Percentiles rank a stretch among this genome's conserved stretches.
Evolutionary conservation across 1,140 invertebrate species (phyloP).

Genomic region (Pseudoatta argentina): DNA sequence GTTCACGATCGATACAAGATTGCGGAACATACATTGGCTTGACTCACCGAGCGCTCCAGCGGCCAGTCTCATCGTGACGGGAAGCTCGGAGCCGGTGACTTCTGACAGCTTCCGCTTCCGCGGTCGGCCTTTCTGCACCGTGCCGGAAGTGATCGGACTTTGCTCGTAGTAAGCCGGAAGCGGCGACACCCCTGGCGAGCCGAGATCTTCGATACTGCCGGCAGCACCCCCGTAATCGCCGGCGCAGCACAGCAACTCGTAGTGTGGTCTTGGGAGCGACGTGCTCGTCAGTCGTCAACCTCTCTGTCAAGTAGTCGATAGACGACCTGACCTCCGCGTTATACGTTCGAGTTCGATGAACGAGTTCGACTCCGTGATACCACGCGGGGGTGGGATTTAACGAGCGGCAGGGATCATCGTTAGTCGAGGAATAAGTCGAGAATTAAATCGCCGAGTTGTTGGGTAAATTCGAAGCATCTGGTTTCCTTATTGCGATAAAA

Average conservation of each 20-base stretch:
- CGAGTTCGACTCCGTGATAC: conserved; percentile 57
- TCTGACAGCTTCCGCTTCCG: conserved; percentile 91
- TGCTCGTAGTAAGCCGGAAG: conserved; percentile 88
- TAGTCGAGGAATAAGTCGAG: neutral
- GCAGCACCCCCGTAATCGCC: conserved; percentile 88
- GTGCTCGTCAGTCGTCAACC: conserved; percentile 78
- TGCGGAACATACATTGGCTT: conserved; percentile 28
- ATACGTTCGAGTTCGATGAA: conserved; percentile 73
- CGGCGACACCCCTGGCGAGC: conserved; percentile 87
- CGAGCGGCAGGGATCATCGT: neutral
- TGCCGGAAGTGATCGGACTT: conserved; percentile 85
- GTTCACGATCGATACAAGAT: conserved; percentile 30
- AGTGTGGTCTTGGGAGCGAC: conserved; percentile 88
- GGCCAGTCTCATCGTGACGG: conserved; percentile 90
- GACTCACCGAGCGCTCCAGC: conserved; percentile 90
- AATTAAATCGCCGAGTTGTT: neutral
- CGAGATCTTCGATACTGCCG: conserved; percentile 87
- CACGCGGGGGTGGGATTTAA: neutral
- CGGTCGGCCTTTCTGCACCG: conserved; percentile 92
- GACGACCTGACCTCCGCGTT: conserved; percentile 72
- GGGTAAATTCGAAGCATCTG: neutral
- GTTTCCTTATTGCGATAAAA: too few species aligned
- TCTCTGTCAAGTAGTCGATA: conserved; percentile 78
- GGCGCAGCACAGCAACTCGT: conserved; percentile 88
- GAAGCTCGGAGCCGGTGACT: conserved; percentile 88